Base-by-base conservation (phyloP, 2,113 vertebrate genomes). In the Lonchura striata region DNA sequence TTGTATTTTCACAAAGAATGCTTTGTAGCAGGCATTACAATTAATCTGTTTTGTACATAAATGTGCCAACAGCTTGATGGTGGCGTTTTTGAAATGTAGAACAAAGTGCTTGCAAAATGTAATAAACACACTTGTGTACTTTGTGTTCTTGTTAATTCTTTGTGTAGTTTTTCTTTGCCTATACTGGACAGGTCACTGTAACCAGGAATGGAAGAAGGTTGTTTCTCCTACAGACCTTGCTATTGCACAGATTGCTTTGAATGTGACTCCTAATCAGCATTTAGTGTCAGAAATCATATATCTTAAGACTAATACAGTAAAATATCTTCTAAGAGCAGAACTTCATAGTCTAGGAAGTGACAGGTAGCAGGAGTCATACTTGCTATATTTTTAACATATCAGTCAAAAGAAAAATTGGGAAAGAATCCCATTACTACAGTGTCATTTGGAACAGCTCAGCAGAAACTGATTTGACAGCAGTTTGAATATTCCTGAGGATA, bases 71-170 rank as follows among this genome's bases (percentile, higher is more conserved):
- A 99, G 99, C 99, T 99, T 99, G 98, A 99, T 98, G 99, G 98
- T 99, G 99, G 99, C 99, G 98, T 99, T 99, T 99, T 99, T 98
- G 98, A 99, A 99, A 98, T 99, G 99, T 99, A 99, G 98, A 99
- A 99, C 98, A 98, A 99, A 99, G 98, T 99, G 99, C 99, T 99
- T 99, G 99, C 99, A 98, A 99, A 99, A 99, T 99, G 98, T 98
- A 98, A 98, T 98, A 98, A 99, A 99, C 96, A 99, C 98, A 99
- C 98, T 99, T 98, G 99, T 99, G 99, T 99, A 99, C 98, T 99
- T 99, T 98, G 98, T 98, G 98, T 98, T 98, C 97, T 98, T 98
- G 97, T 95, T 97, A 95, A 97, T 97, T 76, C 94, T 95, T 96
- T 39, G 72, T 90, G 77, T 92, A 84, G 66, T 92, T 95, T 78